A percentile compares a stretch with the other conserved stretches of the same genome.
phyloP scores from a whole-genome alignment of 2,113 vertebrate species.

The Clarias batrachus region DNA sequence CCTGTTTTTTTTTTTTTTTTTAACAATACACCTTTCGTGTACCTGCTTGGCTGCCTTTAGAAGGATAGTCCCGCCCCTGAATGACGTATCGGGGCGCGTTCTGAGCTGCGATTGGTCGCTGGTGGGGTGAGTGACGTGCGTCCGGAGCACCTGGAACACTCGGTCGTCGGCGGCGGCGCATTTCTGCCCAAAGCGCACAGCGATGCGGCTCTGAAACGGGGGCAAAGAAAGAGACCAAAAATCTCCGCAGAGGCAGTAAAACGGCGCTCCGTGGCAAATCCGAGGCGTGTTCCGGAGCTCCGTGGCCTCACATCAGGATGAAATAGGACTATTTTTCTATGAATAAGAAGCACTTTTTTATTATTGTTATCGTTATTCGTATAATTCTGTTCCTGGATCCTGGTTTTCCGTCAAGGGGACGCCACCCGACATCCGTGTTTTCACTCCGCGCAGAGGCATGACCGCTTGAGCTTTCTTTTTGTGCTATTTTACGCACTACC shows the following conservation, averaged over 20 bases:
- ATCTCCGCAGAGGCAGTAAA: conserved; percentile 6
- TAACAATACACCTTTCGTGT: conserved; percentile 1
- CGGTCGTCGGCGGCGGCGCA: conserved; percentile 60
- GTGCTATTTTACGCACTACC: conserved; percentile 39
- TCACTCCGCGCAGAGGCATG: conserved; percentile 63
- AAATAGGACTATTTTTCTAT: conserved; percentile 42
- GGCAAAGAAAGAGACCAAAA: conserved; percentile 55
- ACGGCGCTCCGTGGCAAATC: not conserved
- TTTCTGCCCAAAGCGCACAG: conserved; percentile 54
- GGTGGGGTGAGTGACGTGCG: conserved; percentile 58
- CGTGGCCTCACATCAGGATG: not conserved
- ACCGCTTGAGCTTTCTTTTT: conserved; percentile 41
- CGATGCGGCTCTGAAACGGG: conserved; percentile 69
- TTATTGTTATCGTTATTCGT: not conserved
- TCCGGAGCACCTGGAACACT: conserved; percentile 74
- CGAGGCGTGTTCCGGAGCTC: not conserved
- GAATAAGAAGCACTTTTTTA: conserved; percentile 45
- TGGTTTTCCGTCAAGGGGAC: conserved; percentile 60
- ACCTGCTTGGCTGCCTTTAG: conserved; percentile 63
- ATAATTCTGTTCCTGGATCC: conserved; percentile 28
- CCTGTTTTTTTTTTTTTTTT: not conserved
- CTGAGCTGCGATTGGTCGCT: conserved; percentile 66
- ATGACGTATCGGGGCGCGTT: not conserved
- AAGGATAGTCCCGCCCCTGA: conserved; percentile 60
- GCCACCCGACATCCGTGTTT: conserved; percentile 60